These are phyloP conservation scores for Oxyura jamaicensis DNA, from an alignment of 2,113 vertebrate genomes.

Conservation along the genomic window DNA sequence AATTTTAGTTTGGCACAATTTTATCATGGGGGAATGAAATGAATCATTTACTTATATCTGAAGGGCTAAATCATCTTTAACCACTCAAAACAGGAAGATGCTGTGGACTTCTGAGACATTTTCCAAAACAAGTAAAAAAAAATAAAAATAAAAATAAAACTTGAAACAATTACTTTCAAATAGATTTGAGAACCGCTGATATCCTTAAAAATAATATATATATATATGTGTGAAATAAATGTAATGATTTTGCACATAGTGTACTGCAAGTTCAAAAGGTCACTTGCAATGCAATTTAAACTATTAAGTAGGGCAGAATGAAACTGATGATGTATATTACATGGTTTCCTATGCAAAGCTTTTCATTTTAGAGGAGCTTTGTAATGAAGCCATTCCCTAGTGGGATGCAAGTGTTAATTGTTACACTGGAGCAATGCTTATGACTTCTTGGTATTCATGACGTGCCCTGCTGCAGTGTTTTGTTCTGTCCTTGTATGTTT, in stretches of 20 bases:
- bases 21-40: neutral
- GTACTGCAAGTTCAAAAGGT: neutral
- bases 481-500: neutral
- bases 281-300: neutral
- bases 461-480: neutral
- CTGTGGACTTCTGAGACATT: neutral
- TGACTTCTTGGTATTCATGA: neutral
- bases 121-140: neutral
- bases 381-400: neutral
- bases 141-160: neutral
- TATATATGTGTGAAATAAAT: neutral
- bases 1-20: neutral
- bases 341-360: neutral
- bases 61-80: neutral
- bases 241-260: neutral
- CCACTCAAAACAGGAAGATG: neutral
- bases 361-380: neutral
- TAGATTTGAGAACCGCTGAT: neutral
- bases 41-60: neutral
- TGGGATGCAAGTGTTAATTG: neutral
- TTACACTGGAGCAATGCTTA: neutral
- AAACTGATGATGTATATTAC: neutral
- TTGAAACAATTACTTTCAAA: neutral
- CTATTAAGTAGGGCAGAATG: neutral
- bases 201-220: neutral